Base-by-base conservation (phyloP, 2,113 vertebrate genomes). In the Edolisoma coerulescens region DNA sequence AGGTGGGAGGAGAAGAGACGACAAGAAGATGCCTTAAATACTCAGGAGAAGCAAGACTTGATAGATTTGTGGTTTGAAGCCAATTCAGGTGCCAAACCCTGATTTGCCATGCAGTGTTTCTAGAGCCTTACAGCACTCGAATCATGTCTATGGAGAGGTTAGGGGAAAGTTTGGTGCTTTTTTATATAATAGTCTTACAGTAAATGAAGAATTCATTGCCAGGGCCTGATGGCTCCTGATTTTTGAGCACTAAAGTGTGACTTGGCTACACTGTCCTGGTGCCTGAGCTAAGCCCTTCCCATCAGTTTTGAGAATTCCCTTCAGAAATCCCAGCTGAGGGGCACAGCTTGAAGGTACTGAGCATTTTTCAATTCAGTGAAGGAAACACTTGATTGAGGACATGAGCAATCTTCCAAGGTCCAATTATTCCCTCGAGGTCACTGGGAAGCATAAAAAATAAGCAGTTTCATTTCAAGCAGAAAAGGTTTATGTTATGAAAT, bases 201-300 rank as follows among this genome's bases (percentile, higher is more conserved):
- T 68, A 50, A 50, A 69, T 39, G 9, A 3, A 73, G 12, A 19
- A 59, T 59, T 47, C 45, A 61, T 33, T 19, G 1, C 35, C 30
- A 17, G 22, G 8, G 16, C 45, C 61, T 61, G n/a, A 42, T 63
- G 60, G 59, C 39, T 65, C 26, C 75, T 50, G 47, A 3, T 47
- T 69, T 73, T 52, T 73, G 60, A 52, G 65, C 32, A 28, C 17
- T 37, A 26, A 35, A 17, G 8, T 35, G 28, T 64, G 41, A n/a
- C 26, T 41, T 45, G 44, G 18, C 70, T 5, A 6, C 26, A 65
- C 42, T 79, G 19, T 67, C 67, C 41, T 64, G 42, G 4, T 47
- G 81, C 35, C 20, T 35, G 32, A 86, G 20, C 39, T 74, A 9
- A 0, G 0, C 33, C 50, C 52, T 45, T 41, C 13, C 1, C 30